Evolutionary conservation across 1,140 invertebrate species (phyloP).

Genomic region (Pogonomyrmex californicus): DNA sequence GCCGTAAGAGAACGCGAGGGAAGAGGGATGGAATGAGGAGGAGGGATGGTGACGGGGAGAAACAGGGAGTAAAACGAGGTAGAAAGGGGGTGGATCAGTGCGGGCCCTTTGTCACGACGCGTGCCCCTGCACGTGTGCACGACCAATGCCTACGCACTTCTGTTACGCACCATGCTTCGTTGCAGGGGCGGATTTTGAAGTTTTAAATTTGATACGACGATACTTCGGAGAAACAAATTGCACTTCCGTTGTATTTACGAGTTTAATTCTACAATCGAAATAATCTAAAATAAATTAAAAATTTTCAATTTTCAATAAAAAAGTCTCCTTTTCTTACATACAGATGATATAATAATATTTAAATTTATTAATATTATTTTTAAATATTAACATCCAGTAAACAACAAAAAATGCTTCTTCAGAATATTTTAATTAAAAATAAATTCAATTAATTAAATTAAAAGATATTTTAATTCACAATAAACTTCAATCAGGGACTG

Average conservation of each 20-base stretch:
- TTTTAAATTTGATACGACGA: constrained; percentile 36
- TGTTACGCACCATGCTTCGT: constrained; percentile 69
- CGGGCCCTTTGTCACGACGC: constrained; percentile 83
- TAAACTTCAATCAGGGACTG: not conserved
- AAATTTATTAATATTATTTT: constrained; percentile 7
- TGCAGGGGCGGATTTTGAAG: constrained; percentile 61
- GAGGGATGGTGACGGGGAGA: constrained; percentile 45
- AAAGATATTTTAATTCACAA: not conserved
- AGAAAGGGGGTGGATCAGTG: constrained; percentile 77
- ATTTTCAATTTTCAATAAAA: not conserved
- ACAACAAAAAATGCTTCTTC: not conserved
- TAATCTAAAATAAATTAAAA: not conserved
- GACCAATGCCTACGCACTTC: constrained; percentile 81
- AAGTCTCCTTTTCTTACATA: too few species aligned
- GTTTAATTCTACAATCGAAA: constrained; percentile 4
- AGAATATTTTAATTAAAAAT: not conserved
- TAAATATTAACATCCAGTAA: not conserved
- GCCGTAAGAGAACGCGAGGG: constrained; percentile 28
- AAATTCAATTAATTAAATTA: constrained; percentile 7
- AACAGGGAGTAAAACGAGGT: constrained; percentile 59
- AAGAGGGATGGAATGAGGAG: constrained; percentile 45
- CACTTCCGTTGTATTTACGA: not conserved
- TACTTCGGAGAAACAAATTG: not conserved
- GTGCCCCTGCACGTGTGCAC: constrained; percentile 84
- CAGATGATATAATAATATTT: not conserved